phyloP scores from a whole-genome alignment of 1,140 invertebrate species.

The Drosophila kurseongensis region DNA sequence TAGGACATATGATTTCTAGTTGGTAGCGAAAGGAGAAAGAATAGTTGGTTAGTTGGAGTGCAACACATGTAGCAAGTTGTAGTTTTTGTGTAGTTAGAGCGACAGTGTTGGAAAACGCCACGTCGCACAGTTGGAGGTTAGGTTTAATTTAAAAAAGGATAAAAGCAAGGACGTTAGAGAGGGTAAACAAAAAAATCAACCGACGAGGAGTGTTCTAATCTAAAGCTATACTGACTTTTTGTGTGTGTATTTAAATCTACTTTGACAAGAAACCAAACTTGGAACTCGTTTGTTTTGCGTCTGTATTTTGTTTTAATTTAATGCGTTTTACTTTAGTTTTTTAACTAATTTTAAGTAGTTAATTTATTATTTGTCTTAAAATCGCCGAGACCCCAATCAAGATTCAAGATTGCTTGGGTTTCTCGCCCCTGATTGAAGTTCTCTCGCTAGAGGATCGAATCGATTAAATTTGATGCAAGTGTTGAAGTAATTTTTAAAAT shows the following conservation, averaged over 20 bases:
- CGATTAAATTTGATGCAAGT: conserved; percentile 52
- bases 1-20: conserved; percentile 68
- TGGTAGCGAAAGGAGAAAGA: conserved; percentile 53
- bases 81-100: conserved; percentile 74
- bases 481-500: conserved; percentile 70
- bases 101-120: conserved; percentile 44
- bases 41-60: conserved; percentile 55
- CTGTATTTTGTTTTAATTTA: conserved; percentile 77
- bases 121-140: conserved; percentile 49
- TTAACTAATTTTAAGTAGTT: conserved; percentile 83
- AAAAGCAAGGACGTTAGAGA: conserved; percentile 22
- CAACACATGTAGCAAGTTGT: conserved; percentile 52
- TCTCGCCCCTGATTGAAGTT: conserved; percentile 41
- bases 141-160: conserved; percentile 49
- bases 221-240: conserved; percentile 48
- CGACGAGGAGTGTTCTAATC: conserved; percentile 49
- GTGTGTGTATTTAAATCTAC: conserved; percentile 51
- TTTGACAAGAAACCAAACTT: conserved; percentile 58
- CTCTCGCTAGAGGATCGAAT: conserved; percentile 38
- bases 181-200: conserved; percentile 46
- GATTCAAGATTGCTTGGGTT: conserved; percentile 52
- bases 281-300: conserved; percentile 66
- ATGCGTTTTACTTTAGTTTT: conserved; percentile 77
- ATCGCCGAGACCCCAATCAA: conserved; percentile 46
- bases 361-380: conserved; percentile 79